phyloP scores from a whole-genome alignment of 2,113 vertebrate species.

The Ginglymostoma cirratum region DNA sequence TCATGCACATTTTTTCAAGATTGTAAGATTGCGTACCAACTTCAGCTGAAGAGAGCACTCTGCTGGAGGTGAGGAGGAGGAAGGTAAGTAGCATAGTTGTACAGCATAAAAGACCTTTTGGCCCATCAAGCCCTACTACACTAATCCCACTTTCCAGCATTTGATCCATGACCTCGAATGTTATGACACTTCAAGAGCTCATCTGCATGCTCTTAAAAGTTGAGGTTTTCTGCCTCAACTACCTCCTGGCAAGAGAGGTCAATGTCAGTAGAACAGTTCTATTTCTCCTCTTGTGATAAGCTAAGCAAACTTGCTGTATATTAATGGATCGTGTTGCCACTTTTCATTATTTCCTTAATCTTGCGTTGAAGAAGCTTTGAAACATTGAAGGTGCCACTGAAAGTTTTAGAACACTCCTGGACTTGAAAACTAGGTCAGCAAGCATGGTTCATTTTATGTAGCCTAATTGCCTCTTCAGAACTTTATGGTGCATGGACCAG shows the following conservation, averaged over 20 bases:
- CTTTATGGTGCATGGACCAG: too few species aligned
- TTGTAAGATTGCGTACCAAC: not conserved
- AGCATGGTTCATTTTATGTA: not conserved
- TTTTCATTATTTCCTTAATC: not conserved
- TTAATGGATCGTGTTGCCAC: not conserved
- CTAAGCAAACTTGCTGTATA: not conserved
- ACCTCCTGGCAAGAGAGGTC: not conserved
- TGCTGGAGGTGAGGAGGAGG: not conserved
- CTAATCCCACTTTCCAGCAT: too few species aligned
- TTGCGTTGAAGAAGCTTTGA: not conserved
- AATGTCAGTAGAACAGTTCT: not conserved
- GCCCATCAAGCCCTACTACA: too few species aligned
- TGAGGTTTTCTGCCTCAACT: too few species aligned
- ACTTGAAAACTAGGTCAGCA: not conserved
- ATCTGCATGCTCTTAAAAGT: too few species aligned
- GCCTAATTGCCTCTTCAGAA: too few species aligned
- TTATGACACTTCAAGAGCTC: too few species aligned
- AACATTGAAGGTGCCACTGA: not conserved
- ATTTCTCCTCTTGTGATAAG: not conserved
- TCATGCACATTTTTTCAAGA: not conserved
- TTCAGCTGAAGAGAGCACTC: not conserved
- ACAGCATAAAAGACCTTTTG: too few species aligned
- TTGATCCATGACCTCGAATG: too few species aligned
- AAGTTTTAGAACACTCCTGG: not conserved
- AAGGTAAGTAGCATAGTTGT: not conserved